Base-by-base conservation (phyloP, 2,797 vertebrate genomes). In the Urocyon cinereoargenteus region DNA sequence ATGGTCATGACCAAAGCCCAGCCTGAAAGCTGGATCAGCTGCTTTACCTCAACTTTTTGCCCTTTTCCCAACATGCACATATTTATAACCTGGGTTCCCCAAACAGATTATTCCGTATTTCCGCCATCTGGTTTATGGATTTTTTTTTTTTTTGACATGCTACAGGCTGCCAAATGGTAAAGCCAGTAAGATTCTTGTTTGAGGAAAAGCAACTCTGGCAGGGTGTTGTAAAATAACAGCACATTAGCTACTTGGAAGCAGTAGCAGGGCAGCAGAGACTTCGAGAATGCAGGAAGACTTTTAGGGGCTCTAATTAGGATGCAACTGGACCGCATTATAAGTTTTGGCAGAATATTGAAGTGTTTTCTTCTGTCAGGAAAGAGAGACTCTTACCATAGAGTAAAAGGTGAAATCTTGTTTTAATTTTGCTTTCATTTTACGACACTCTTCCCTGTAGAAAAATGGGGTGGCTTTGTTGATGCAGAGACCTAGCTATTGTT, bases 101-200 rank as follows among this genome's bases (percentile, higher is more conserved):
- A 97, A 98, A 96, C 92, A 93, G 36, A 98, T 98, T 98, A 98
- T 96, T 98, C 97, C 98, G 75, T 98, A 97, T 95, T 98, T 98
- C 98, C 97, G 95, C 98, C 98, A 98, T 98, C 98, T 98, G 98
- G 98, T 97, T 98, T 97, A 97, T 94, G 93, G 97, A 68, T 94
- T 97, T 98, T 97, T 98, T 97, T 96, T 98, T 98, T 96, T 98
- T 96, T 84, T 49, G 92, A 98, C 95, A 96, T 96, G 92, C 26
- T 96, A 94, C 96, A 97, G 97, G 94, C 97, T 98, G 98, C 98
- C 98, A 98, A 98, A 95, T 6, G 61, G 97, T 81, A 79, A 98
- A 98, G 72, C 87, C 83, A 97, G 96, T 96, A 85, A 89, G 96
- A 96, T 75, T 97, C 96, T 97, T 97, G 79, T 92, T 97, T 96